Percentiles rank a stretch among this genome's conserved stretches.
phyloP scores from a whole-genome alignment of 2,888 invertebrate genomes.

The Boloria euphrosyne region DNA sequence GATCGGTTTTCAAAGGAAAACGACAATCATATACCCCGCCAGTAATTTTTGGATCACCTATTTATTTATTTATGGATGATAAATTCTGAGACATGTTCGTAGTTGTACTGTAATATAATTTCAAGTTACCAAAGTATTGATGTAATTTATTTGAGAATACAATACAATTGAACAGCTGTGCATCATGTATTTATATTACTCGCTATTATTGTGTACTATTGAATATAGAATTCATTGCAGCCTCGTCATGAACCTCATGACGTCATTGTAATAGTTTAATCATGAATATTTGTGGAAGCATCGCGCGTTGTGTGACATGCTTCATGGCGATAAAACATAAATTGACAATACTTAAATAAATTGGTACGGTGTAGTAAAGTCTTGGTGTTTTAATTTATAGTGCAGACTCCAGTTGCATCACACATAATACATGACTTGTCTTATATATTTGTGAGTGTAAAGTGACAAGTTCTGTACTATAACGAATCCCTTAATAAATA shows the following conservation, averaged over 20 bases:
- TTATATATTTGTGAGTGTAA: neutral
- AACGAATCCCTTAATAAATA: neutral
- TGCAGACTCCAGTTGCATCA: neutral
- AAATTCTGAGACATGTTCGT: slow-evolving; percentile 48
- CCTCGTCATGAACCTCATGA: too few species aligned
- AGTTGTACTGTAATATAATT: slow-evolving; percentile 64
- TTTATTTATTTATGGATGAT: slow-evolving; percentile 39
- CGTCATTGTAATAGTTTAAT: neutral
- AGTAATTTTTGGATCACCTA: slow-evolving; percentile 18
- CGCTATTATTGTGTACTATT: slow-evolving; percentile 1
- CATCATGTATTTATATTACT: neutral
- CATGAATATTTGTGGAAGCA: slow-evolving; percentile 17
- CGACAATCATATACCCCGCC: neutral
- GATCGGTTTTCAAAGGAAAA: too few species aligned
- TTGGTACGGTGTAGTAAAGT: slow-evolving; percentile 68
- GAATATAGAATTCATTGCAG: neutral
- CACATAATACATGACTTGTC: neutral
- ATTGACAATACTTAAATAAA: slow-evolving; percentile 77
- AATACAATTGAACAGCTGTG: neutral
- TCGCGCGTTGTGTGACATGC: slow-evolving; percentile 28
- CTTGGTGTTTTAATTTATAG: slow-evolving; percentile 26
- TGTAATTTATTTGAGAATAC: slow-evolving; percentile 33
- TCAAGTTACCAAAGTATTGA: slow-evolving; percentile 77
- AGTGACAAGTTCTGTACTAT: neutral
- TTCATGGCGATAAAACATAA: slow-evolving; percentile 52